Evolutionary conservation across 1,140 invertebrate species (phyloP), one percentile per base, ranked within the genome.

Genomic region (Triops cancriformis): DNA sequence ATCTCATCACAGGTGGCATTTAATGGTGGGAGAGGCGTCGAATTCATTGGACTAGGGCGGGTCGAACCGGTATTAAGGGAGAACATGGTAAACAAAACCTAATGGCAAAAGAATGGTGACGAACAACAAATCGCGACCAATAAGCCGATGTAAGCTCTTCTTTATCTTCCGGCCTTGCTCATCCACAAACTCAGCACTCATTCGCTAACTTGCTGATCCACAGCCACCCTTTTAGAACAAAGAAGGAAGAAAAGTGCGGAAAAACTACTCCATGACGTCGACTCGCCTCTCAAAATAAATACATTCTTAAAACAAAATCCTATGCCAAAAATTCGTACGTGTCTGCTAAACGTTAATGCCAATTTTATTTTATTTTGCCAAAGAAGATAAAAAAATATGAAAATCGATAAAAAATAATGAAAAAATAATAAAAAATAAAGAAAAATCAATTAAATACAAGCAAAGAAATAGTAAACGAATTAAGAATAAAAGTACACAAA

Each of bases 81-180:
- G 31, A 64, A 64, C 51, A 64, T 64, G 51, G 51, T n/a, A 64
- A 64, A 64, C 51, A 64, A 64, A 64, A 64, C 51, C 51, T 64
- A 64, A 64, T 64, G 51, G 51, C 51, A 64, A 64, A 64, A 64
- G 51, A 64, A 64, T 64, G 51, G 51, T 64, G 51, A 64, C 51
- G 51, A 64, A 64, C 51, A 64, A 37, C 31, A 37, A 37, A 64
- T 64, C 18, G 51, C 51, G 51, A 64, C 51, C 51, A 64, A 64
- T 23, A 64, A 64, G 51, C 51, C 51, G 23, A 64, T 64, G 14
- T 14, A 64, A 64, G 23, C 23, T 64, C 10, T 14, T 64, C 18
- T 64, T 64, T 14, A n/a, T 14, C 18, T 64, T 18, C 23, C 6
- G 51, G 18, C 18, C 18, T 64, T n/a, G 51, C 51, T 3, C 51